These are phyloP conservation scores for Channa striata DNA, from an alignment of 2,797 vertebrate genomes.

Conservation along the genomic window DNA sequence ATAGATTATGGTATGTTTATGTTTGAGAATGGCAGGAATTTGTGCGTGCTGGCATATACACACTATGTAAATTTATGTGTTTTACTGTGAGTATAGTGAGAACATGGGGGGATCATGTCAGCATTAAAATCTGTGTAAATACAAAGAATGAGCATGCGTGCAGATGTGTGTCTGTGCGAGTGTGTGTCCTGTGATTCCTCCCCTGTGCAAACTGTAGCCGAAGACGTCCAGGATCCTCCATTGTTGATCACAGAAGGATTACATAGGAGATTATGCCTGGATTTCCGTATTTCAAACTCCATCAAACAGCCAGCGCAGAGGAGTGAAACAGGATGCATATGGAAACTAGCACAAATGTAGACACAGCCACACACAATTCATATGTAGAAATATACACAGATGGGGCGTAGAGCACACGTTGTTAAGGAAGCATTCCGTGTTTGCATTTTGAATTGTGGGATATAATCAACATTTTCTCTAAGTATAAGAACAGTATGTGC, in stretches of 20 bases:
- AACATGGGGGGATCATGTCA: conserved; percentile 30
- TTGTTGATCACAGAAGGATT: conserved; percentile 75
- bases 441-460: conserved; percentile 34
- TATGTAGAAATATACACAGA: conserved; percentile 33
- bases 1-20: conserved; percentile 23
- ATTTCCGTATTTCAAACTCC: conserved; percentile 83
- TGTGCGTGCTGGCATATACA: conserved; percentile 7
- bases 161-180: conserved; percentile 15
- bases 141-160: conserved; percentile 22
- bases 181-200: conserved; percentile 33
- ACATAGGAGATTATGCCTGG: conserved; percentile 70
- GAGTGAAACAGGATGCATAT: conserved; percentile 52
- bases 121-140: conserved; percentile 47
- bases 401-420: conserved; percentile 18
- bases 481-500: conserved; percentile 37
- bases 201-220: conserved; percentile 28
- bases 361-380: conserved; percentile 24
- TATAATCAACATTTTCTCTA: conserved; percentile 39
- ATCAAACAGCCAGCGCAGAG: conserved; percentile 66
- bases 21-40: conserved; percentile 5
- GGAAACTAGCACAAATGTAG: conserved; percentile 26
- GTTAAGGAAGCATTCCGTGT: conserved; percentile 29
- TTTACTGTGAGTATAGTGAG: conserved; percentile 8
- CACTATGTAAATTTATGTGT: conserved; percentile 2
- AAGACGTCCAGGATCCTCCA: conserved; percentile 63